Evolutionary conservation across 2,888 invertebrate genomes (phyloP).

Genomic region (Teleiodes luculella): DNA sequence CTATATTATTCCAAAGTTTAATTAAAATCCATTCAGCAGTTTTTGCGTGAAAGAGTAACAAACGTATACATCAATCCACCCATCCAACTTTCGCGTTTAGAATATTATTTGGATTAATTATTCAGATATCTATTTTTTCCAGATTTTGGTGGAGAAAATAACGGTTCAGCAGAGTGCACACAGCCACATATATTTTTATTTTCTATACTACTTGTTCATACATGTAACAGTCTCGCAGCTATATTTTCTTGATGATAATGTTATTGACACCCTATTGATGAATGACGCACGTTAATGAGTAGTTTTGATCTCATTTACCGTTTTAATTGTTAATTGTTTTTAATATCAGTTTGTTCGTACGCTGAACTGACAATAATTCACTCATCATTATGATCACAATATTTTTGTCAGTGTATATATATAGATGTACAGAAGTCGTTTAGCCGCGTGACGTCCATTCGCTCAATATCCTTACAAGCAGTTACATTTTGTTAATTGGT

Average conservation of each 20-base stretch:
- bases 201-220: constrained; percentile 36
- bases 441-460: too few species aligned
- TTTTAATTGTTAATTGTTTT: constrained; percentile 21
- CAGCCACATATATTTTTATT: constrained; percentile 37
- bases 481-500: too few species aligned
- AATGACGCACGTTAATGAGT: neutral
- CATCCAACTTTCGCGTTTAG: too few species aligned
- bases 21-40: too few species aligned
- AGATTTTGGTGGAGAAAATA: constrained; percentile 58
- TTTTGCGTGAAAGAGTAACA: too few species aligned
- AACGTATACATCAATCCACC: too few species aligned
- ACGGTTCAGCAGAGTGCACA: constrained; percentile 37
- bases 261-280: neutral
- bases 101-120: too few species aligned
- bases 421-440: neutral
- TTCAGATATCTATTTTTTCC: constrained; percentile 27
- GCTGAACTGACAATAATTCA: constrained; percentile 59
- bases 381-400: neutral
- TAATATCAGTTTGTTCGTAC: constrained; percentile 17
- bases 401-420: neutral
- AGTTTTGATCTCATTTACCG: neutral
- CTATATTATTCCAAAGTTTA: too few species aligned
- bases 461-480: too few species aligned
- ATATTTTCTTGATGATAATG: constrained; percentile 46
- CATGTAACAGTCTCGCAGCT: constrained; percentile 36